Conservation (phyloP, 2,113 vertebrate species). For the Chrysemys picta region DNA sequence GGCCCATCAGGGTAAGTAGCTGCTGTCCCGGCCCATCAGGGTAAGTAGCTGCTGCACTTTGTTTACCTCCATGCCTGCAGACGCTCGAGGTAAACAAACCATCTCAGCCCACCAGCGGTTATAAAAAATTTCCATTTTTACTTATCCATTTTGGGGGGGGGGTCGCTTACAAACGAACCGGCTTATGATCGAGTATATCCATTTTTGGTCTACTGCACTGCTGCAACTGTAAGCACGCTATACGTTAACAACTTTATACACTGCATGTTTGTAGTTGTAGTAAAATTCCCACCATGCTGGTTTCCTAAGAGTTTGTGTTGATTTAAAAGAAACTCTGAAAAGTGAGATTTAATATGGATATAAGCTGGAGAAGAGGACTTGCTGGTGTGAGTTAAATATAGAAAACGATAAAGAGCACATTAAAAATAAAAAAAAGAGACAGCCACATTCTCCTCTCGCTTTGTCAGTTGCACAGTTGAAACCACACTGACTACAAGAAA, state of each 20-base stretch:
- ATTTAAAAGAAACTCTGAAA: slow-evolving; percentile 28
- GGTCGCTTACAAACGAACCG: no score
- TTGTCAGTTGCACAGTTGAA: neutral
- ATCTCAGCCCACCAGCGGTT: no score
- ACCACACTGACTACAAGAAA: neutral
- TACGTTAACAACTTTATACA: neutral
- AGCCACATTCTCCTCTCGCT: neutral
- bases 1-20: no score
- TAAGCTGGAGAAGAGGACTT: neutral
- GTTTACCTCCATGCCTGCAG: no score
- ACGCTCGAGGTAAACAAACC: no score
- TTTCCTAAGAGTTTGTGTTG: slow-evolving; percentile 42
- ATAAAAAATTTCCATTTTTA: no score
- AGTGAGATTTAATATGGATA: neutral
- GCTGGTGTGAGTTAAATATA: neutral
- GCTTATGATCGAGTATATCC: neutral
- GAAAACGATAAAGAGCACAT: neutral
- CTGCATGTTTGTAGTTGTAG: neutral
- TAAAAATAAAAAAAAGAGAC: neutral
- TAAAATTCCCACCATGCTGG: slow-evolving; percentile 2
- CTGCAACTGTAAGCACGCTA: slow-evolving; percentile 9
- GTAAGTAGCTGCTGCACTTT: no score
- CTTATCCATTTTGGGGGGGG: no score
- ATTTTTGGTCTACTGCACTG: slow-evolving; percentile 11
- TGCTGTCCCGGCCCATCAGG: no score